These are phyloP conservation scores for Loripinus fragilis DNA, from an alignment of 2,888 invertebrate genomes.

Conservation along the genomic window DNA sequence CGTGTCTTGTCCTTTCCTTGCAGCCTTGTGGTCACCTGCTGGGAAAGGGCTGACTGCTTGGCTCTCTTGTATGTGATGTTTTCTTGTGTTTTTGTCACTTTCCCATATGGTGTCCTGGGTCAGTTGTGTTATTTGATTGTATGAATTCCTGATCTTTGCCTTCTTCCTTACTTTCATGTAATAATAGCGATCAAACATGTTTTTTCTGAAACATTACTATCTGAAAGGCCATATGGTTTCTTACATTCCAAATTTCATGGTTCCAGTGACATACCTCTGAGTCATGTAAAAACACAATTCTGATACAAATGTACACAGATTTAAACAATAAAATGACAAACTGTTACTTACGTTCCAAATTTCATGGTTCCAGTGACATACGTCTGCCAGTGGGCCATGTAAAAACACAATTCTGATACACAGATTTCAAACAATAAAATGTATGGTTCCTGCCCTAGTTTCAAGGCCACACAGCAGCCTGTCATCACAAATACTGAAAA, in stretches of 20 bases:
- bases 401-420: conserved; percentile 97
- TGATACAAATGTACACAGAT: conserved; percentile 96
- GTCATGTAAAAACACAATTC: conserved; percentile 99
- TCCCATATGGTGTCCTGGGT: no score
- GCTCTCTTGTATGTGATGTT: no score
- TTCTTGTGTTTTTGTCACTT: no score
- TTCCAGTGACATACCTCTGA: conserved; percentile 98
- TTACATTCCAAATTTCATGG: conserved; percentile 84
- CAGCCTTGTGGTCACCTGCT: no score
- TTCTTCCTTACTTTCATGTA: no score
- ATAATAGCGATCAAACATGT: no score
- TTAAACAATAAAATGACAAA: conserved; percentile 94
- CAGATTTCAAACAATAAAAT: conserved; percentile 98
- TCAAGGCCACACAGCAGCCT: conserved; percentile 97
- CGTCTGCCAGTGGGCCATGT: conserved; percentile 99
- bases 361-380: conserved; percentile 93
- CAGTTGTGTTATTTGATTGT: no score
- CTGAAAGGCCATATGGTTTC: conserved; percentile 58
- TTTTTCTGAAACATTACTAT: no score
- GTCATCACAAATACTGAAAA: conserved; percentile 95
- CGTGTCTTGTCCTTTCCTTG: no score
- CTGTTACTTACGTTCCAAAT: conserved; percentile 83
- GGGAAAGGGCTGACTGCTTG: no score
- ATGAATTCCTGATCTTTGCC: no score
- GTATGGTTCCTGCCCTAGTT: conserved; percentile 94